Conservation (phyloP, 2,888 invertebrate species). For the Tenthredo notha region DNA sequence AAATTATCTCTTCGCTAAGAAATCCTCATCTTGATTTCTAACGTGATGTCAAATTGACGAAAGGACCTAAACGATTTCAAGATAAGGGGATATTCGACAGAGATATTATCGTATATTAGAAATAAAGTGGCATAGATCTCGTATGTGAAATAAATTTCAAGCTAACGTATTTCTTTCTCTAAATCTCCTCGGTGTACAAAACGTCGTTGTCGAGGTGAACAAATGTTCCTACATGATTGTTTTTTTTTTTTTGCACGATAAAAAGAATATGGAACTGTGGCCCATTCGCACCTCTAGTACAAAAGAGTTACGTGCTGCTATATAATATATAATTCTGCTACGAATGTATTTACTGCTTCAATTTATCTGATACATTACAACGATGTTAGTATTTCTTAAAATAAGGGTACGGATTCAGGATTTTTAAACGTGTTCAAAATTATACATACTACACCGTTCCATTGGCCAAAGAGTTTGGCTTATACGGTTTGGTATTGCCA, state of each 20-base stretch:
- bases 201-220: neutral
- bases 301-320: constrained; percentile 11
- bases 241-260: constrained; percentile 43
- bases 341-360: neutral
- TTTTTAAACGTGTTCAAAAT: neutral
- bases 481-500: neutral
- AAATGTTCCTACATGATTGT: constrained; percentile 28
- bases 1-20: neutral
- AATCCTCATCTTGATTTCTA: neutral
- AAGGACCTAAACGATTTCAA: neutral
- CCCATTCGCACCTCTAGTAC: constrained; percentile 45
- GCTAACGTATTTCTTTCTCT: neutral
- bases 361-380: neutral
- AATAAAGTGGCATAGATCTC: constrained; percentile 30
- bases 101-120: constrained; percentile 1
- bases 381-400: neutral
- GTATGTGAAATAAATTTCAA: constrained; percentile 20
- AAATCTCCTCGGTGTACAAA: neutral
- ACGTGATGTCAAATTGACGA: neutral
- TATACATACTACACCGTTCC: neutral
- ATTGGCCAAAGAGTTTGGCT: neutral
- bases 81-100: neutral
- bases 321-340: neutral
- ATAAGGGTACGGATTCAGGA: neutral
- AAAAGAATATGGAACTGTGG: constrained; percentile 49